Conservation (phyloP, 2,888 invertebrate genomes). For the Pemphredon lugubris region DNA sequence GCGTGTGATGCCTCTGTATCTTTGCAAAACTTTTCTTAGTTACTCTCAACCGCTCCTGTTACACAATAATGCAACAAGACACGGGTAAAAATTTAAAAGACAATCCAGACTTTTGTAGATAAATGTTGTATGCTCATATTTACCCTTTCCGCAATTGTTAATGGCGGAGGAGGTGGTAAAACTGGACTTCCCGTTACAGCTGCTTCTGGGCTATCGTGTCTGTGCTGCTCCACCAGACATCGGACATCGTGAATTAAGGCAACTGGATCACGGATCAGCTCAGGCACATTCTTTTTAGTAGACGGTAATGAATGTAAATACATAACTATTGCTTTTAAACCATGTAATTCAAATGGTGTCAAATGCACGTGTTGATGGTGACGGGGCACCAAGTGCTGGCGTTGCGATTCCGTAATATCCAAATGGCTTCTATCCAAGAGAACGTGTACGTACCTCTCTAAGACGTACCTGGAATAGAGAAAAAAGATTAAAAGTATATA, state of each 20-base stretch:
- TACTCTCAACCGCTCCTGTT: conserved; percentile 73
- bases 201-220: conserved; percentile 91
- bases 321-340: conserved; percentile 93
- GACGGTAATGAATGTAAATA: conserved; percentile 94
- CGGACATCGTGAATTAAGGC: conserved; percentile 94
- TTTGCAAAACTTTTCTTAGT: conserved; percentile 73
- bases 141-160: conserved; percentile 77
- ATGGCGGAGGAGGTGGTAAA: conserved; percentile 82
- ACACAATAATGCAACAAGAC: conserved; percentile 16
- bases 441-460: conserved; percentile 95
- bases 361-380: conserved; percentile 87
- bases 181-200: conserved; percentile 93
- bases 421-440: conserved; percentile 92
- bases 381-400: conserved; percentile 77
- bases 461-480: conserved; percentile 86
- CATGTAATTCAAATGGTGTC: conserved; percentile 90
- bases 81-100: conserved; percentile 15
- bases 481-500: too few relatives aligned
- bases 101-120: conserved; percentile 6
- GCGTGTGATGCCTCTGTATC: conserved; percentile 66
- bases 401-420: conserved; percentile 78
- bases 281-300: conserved; percentile 95
- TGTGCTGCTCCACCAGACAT: conserved; percentile 92
- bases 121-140: conserved; percentile 23
- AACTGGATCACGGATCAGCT: conserved; percentile 93